Evolutionary conservation across 1,140 invertebrate species (phyloP), one percentile per base, ranked within the genome.

Genomic region (Pogonognathellus flavescens): DNA sequence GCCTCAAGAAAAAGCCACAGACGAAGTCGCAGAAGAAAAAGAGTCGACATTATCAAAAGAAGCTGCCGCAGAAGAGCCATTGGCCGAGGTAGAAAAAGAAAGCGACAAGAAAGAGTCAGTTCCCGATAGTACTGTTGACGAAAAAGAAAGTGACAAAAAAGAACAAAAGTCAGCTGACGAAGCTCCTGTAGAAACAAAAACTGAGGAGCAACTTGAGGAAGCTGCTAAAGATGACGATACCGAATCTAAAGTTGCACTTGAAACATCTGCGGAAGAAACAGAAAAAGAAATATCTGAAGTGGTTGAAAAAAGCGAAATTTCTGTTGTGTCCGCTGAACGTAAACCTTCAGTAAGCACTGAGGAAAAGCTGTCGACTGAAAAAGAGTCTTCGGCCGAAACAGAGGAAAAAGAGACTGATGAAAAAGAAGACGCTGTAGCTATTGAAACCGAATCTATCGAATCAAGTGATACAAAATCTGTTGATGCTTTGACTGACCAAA

Each of bases 331-430:
- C 31, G 31, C 31, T 41, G 31, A 41, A 41, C 31, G 31, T 3
- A 41, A 41, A 6, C 31, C 31, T 41, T 41, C 31, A 9, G 9
- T 13, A n/a, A 9, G 53, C 10, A n/a, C 53, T n/a, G 53, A 57
- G 2, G 53, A 57, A 85, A 7, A 84, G 53, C 81, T 88, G 18
- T 80, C 89, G 83, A 84, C 89, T 87, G 83, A 86, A 41, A 89
- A 90, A 59, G 89, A 41, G 31, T 41, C 84, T 80, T 87, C 90
- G 16, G 84, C 88, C 0, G 89, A 90, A 86, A 90, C 91, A 88
- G 88, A 88, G 0, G 80, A 86, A n/a, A 90, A 91, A 87, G 90
- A 90, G 31, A 41, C 53, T 16, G 53, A 55, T 55, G 53, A 55
- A 55, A 55, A 55, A 55, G 53, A 16, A 11, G 53, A 55, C 16